These are phyloP conservation scores for Gobius niger DNA, from an alignment of 2,113 vertebrate species.

Conservation along the genomic window DNA sequence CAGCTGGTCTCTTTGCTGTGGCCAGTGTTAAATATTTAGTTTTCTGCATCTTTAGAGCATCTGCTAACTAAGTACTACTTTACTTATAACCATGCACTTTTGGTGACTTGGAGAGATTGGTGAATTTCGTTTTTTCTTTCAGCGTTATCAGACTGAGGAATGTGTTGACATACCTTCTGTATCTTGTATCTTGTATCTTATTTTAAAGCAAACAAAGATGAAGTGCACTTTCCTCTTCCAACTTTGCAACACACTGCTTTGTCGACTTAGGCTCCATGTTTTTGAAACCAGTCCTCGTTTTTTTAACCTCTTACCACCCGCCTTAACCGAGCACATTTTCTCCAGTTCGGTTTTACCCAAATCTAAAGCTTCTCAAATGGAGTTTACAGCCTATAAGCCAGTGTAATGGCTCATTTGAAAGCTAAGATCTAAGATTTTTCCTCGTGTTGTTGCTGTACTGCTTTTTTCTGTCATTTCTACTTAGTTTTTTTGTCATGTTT, in stretches of 20 bases:
- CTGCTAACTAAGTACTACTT: constrained; percentile 1
- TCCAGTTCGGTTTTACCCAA: too few relatives aligned
- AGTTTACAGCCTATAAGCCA: too few relatives aligned
- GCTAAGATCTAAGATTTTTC: too few relatives aligned
- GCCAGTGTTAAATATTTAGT: constrained; percentile 1
- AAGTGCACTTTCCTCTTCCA: neutral
- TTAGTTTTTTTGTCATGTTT: too few relatives aligned
- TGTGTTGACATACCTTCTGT: constrained; percentile 24
- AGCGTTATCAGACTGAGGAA: constrained; percentile 30
- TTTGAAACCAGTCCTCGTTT: neutral
- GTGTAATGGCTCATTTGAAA: too few relatives aligned
- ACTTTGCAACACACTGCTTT: neutral
- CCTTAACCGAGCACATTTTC: too few relatives aligned
- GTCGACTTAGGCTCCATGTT: neutral
- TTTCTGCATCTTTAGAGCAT: neutral
- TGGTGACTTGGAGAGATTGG: neutral
- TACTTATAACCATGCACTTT: neutral
- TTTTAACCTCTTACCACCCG: too few relatives aligned
- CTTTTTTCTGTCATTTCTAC: too few relatives aligned
- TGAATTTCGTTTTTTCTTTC: neutral
- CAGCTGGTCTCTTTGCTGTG: too few relatives aligned
- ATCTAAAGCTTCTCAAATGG: too few relatives aligned
- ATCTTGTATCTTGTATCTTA: constrained; percentile 6
- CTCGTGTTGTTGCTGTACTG: too few relatives aligned
- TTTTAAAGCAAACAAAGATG: neutral